Evolutionary conservation across 2,888 invertebrate genomes (phyloP).

Genomic region (Ectemnius cavifrons): DNA sequence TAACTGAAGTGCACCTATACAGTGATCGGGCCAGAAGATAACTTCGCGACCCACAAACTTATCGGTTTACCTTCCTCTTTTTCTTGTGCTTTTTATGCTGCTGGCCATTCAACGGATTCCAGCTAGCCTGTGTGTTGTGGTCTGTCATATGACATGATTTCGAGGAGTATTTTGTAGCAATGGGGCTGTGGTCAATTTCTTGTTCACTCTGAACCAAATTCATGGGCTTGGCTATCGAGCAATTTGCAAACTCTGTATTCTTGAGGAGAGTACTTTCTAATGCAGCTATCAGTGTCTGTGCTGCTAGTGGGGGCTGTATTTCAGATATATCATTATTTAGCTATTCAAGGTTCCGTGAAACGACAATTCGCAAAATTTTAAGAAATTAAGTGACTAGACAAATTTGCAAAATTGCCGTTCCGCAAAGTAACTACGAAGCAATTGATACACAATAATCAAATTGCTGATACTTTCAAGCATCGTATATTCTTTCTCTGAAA

Average conservation of each 20-base stretch:
- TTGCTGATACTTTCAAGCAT: slow-evolving; percentile 34
- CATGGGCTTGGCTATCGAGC: slow-evolving; percentile 67
- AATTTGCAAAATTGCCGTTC: slow-evolving; percentile 52
- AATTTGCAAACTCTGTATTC: slow-evolving; percentile 71
- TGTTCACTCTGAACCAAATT: slow-evolving; percentile 68
- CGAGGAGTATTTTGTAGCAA: slow-evolving; percentile 71
- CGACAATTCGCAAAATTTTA: slow-evolving; percentile 52
- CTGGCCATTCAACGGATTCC: slow-evolving; percentile 72
- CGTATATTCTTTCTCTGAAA: background rate
- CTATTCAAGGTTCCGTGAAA: slow-evolving; percentile 34
- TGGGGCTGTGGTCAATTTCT: slow-evolving; percentile 70
- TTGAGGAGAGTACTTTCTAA: slow-evolving; percentile 71
- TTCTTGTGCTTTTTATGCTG: slow-evolving; percentile 76
- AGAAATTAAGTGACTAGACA: background rate
- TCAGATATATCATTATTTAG: slow-evolving; percentile 59
- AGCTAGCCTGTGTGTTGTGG: slow-evolving; percentile 70
- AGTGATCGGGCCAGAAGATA: slow-evolving; percentile 49
- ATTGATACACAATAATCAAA: slow-evolving; percentile 45
- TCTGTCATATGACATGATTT: slow-evolving; percentile 72
- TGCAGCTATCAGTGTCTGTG: slow-evolving; percentile 71
- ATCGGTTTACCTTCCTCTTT: slow-evolving; percentile 74
- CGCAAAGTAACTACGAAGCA: slow-evolving; percentile 21
- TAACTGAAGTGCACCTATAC: slow-evolving; percentile 54
- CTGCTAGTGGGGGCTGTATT: slow-evolving; percentile 68
- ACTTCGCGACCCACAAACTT: slow-evolving; percentile 45